Evolutionary conservation across 2,797 vertebrate species (phyloP).

Genomic region (Neosilurus hyrtlii): DNA sequence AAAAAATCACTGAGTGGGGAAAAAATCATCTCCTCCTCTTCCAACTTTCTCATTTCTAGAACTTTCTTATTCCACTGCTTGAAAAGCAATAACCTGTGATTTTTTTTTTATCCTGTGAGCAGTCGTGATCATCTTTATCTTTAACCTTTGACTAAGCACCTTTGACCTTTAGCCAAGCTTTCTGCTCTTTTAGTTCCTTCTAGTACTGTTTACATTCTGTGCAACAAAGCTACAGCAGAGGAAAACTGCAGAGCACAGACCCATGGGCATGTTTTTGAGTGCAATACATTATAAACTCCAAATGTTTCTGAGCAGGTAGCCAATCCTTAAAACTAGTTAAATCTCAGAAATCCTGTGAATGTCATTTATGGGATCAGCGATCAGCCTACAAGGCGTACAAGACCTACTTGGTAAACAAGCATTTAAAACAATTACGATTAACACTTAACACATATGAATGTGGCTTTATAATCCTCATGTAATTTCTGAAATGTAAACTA

Average conservation of each 20-base stretch:
- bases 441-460: background rate
- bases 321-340: background rate
- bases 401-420: background rate
- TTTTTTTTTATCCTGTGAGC: conserved; percentile 11
- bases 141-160: conserved; percentile 41
- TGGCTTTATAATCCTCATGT: background rate
- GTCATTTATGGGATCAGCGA: no score
- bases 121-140: conserved; percentile 26
- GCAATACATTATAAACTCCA: background rate
- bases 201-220: background rate
- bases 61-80: conserved; percentile 18
- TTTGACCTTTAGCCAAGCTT: conserved; percentile 20
- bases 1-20: background rate
- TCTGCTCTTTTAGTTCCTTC: conserved; percentile 17
- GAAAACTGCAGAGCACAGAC: background rate
- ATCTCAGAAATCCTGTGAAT: conserved; percentile 3
- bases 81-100: conserved; percentile 11
- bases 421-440: background rate
- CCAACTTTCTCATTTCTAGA: conserved; percentile 23
- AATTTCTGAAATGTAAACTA: no score
- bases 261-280: background rate
- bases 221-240: background rate
- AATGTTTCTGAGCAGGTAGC: background rate
- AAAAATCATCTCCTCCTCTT: conserved; percentile 8
- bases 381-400: no score